Evolutionary conservation across 2,113 vertebrate genomes (phyloP).

Genomic region (Epinephelus cyanopodus): DNA sequence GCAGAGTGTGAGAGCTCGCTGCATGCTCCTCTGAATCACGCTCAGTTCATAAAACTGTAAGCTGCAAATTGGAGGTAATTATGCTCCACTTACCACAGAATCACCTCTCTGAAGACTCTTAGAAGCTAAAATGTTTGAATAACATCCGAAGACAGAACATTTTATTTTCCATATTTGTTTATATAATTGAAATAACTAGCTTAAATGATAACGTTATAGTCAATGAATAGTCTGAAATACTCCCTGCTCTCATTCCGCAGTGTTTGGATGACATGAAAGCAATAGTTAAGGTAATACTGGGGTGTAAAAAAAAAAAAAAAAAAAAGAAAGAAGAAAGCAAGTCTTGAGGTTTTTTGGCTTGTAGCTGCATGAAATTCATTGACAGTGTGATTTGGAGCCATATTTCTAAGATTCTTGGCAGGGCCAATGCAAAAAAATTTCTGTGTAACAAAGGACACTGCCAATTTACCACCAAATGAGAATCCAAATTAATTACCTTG

Average conservation of each 20-base stretch:
- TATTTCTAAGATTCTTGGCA: conserved; percentile 56
- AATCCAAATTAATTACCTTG: conserved; percentile 56
- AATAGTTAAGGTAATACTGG: conserved; percentile 22
- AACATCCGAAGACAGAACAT: conserved; percentile 40
- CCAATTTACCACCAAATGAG: conserved; percentile 44
- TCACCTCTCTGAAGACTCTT: conserved; percentile 68
- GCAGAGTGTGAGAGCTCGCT: conserved; percentile 31
- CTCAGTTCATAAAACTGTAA: conserved; percentile 67
- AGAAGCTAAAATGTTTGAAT: conserved; percentile 62
- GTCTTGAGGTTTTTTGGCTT: conserved; percentile 32
- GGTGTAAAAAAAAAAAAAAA: neutral
- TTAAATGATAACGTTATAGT: conserved; percentile 17
- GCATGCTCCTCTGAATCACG: conserved; percentile 56
- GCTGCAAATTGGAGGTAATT: conserved; percentile 73
- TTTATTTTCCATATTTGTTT: conserved; percentile 54
- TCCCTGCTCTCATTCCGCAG: neutral
- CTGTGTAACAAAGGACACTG: conserved; percentile 25
- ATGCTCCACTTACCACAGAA: conserved; percentile 68
- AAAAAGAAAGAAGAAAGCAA: neutral
- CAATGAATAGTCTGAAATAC: conserved; percentile 6
- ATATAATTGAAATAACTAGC: conserved; percentile 53
- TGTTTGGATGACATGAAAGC: conserved; percentile 32
- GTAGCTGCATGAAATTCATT: conserved; percentile 30
- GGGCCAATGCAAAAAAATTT: conserved; percentile 28
- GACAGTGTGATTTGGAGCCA: conserved; percentile 42